Conservation (phyloP, 2,113 vertebrate genomes). For the Apaloderma vittatum region DNA sequence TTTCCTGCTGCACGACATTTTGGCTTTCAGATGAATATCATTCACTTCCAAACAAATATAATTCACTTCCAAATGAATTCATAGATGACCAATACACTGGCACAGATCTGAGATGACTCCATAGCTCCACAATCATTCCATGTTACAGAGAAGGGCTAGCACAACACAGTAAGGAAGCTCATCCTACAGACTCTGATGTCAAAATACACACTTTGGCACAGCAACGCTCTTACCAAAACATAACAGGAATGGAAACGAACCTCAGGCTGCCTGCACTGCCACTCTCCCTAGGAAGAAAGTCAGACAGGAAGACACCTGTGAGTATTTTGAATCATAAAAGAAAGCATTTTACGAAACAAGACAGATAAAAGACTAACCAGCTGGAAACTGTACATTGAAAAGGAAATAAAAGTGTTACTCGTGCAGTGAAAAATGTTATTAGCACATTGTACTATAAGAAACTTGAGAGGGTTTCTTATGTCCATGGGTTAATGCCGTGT, state of each 20-base stretch:
- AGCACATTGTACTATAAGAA: neutral
- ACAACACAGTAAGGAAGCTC: neutral
- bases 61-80: neutral
- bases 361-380: neutral
- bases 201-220: neutral
- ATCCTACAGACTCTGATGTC: neutral
- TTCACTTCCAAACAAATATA: neutral
- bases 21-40: neutral
- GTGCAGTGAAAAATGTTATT: neutral
- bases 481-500: neutral
- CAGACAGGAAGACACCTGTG: neutral
- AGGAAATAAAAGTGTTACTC: neutral
- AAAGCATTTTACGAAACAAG: neutral
- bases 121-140: neutral
- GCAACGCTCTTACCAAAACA: neutral
- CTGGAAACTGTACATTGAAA: neutral
- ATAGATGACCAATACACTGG: neutral
- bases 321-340: neutral
- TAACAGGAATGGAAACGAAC: neutral
- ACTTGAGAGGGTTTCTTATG: neutral
- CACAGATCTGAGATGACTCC: neutral
- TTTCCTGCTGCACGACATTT: neutral
- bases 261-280: neutral
- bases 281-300: neutral
- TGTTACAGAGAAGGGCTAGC: neutral